Percentiles rank a stretch among this genome's conserved stretches.
These are phyloP conservation scores for Drosophila nebulosa DNA, from an alignment of 1,140 invertebrate species.

Conservation along the genomic window DNA sequence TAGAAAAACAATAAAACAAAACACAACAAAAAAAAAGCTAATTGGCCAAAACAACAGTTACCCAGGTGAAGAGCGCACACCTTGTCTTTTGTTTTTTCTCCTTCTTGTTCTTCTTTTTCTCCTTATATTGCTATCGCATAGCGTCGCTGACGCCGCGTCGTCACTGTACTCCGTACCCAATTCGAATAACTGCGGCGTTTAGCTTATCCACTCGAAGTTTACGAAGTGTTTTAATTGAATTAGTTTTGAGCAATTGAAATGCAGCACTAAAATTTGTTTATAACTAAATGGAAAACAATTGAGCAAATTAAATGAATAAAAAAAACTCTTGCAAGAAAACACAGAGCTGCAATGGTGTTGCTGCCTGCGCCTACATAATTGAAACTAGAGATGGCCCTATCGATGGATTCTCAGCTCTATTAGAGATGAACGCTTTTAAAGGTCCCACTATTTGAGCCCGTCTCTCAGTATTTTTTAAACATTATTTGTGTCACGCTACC, in stretches of 20 bases:
- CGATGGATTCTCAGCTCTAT: neutral
- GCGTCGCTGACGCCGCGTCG: conserved; percentile 63
- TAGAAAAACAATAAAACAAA: neutral
- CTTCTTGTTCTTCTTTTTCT: conserved; percentile 4
- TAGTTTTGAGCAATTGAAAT: conserved; percentile 20
- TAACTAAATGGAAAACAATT: conserved; percentile 46
- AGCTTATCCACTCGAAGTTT: neutral
- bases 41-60: conserved; percentile 12
- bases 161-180: conserved; percentile 18
- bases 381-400: neutral
- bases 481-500: neutral
- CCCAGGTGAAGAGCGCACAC: conserved; percentile 1
- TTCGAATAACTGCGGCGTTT: neutral
- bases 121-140: conserved; percentile 60
- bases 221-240: neutral
- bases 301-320: conserved; percentile 55
- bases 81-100: conserved; percentile 14
- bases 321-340: conserved; percentile 55
- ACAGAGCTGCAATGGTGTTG: conserved; percentile 35
- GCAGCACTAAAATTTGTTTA: conserved; percentile 15
- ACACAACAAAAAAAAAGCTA: conserved; percentile 7
- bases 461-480: no score
- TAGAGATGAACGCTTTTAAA: neutral
- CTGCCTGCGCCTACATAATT: conserved; percentile 52
- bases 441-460: neutral